Conservation (phyloP, 1,140 invertebrate species). For the Bicyclus anynana region DNA sequence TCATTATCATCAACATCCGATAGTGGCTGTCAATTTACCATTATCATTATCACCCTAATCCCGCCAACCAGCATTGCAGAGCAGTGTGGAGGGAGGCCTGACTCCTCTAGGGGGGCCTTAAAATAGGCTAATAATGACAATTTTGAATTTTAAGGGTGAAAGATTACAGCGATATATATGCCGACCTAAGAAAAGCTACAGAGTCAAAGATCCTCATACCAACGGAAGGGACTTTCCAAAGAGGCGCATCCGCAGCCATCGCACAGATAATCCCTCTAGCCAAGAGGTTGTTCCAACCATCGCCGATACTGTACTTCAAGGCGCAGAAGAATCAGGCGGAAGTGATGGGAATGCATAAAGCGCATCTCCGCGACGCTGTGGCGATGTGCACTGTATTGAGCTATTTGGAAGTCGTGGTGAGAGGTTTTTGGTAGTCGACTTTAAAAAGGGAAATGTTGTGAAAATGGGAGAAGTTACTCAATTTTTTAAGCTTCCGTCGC, state of each 20-base stretch:
- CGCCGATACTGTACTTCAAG: slow-evolving; percentile 89
- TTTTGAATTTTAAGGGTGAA: slow-evolving; percentile 79
- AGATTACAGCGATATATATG: slow-evolving; percentile 84
- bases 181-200: slow-evolving; percentile 82
- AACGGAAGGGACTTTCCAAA: slow-evolving; percentile 82
- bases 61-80: too few species aligned
- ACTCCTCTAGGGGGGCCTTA: too few species aligned
- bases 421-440: not conserved
- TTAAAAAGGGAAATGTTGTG: too few species aligned
- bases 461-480: too few species aligned
- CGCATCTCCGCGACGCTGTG: slow-evolving; percentile 91
- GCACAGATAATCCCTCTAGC: slow-evolving; percentile 80
- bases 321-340: slow-evolving; percentile 92
- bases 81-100: too few species aligned
- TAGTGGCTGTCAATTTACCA: too few species aligned
- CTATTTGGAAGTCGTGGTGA: slow-evolving; percentile 84
- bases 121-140: too few species aligned
- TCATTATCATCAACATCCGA: too few species aligned
- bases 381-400: slow-evolving; percentile 94
- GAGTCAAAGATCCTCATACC: slow-evolving; percentile 84
- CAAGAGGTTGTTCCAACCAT: slow-evolving; percentile 79
- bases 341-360: slow-evolving; percentile 90
- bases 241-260: slow-evolving; percentile 87
- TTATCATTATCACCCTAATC: too few species aligned
- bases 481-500: too few species aligned